Base-by-base conservation (phyloP, 2,888 invertebrate genomes). In the Acanthosepion pharaonis region DNA sequence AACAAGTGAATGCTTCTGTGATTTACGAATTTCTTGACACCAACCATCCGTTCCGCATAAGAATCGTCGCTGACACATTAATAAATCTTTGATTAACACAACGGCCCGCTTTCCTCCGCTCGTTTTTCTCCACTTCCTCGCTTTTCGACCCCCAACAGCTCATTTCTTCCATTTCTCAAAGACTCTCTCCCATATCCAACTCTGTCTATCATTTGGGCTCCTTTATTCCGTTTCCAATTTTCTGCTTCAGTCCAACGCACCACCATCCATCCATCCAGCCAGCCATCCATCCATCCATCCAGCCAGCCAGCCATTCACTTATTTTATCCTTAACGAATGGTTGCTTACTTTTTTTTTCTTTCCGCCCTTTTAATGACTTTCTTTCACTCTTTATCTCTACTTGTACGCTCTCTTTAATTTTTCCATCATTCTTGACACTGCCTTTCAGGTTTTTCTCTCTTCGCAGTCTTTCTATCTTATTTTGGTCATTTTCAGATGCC, bases 1-100 rank as follows among this genome's bases (percentile, higher is more conserved):
- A 78, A 78, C 78, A 78, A 78, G 78, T 78, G 78, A 78, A 78
- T 78, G 78, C 78, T 78, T 78, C 78, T 78, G 78, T 78, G 78
- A 78, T 78, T 78, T 78, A 78, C 78, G 78, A 78, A 78, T 78
- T 78, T 78, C 78, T 78, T 78, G 78, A 78, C 78, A 78, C 78
- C 78, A n/a, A 33, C 78, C 78, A 78, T 78, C 78, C 78, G 78
- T 78, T 78, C n/a, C 78, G n/a, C n/a, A 78, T 78, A 78, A 78
- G 78, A 78, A 78, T 78, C 78, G 78, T n/a, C 78, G 78, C n/a
- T 78, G 78, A 78, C 78, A 78, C 78, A 78, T 78, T 78, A 78
- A 78, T 78, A 78, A 78, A 78, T 78, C 78, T 78, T 78, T 78
- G 78, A 78, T 78, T 78, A 78, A 78, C 78, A 78, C 78, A 78